Base-by-base conservation (phyloP, 2,113 vertebrate species). In the Eolophus roseicapilla region DNA sequence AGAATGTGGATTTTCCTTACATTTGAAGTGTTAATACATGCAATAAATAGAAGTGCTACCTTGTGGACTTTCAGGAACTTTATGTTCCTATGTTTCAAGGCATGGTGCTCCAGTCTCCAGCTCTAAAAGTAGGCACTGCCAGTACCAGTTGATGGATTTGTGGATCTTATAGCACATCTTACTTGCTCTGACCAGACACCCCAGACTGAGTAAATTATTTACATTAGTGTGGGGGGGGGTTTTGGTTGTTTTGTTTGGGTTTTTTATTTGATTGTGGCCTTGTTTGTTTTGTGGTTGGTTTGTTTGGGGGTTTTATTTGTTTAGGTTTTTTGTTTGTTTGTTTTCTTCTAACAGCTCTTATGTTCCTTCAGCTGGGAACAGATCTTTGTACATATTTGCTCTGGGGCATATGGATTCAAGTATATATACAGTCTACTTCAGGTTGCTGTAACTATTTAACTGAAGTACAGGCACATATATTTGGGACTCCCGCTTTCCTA, bases 201-300 rank as follows among this genome's bases (percentile, higher is more conserved):
- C 9, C 7, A 31, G 43, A 44, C 6, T 29, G 8, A 55, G 6
- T 69, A 80, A 69, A 33, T 39, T 47, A 82, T n/a, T 46, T 77
- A 41, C 0, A 8, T 80, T 28, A 65, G 9, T 23, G 33, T 23
- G 55, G 6, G 55, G 0, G 9, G 10, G 3, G 3, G 6, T 17
- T 39, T 31, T 29, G 21, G 15, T 21, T 12, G 24, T 39, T 75
- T 49, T 9, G 17, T 46, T 53, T 23, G 33, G 10, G 4, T 4
- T 6, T 23, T 44, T 31, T 27, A 9, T 16, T 25, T 14, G 27
- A 7, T 19, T 44, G 25, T 28, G 25, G 33, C 20, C 18, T 63
- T 31, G 43, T 71, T 21, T 12, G 25, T 43, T 75, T 49, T 9
- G 12, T 17, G 33, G 57, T 15, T n/a, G 23, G 13, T n/a, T 57